Evolutionary conservation across 2,113 vertebrate genomes (phyloP).

Genomic region (Scytalopus superciliaris): DNA sequence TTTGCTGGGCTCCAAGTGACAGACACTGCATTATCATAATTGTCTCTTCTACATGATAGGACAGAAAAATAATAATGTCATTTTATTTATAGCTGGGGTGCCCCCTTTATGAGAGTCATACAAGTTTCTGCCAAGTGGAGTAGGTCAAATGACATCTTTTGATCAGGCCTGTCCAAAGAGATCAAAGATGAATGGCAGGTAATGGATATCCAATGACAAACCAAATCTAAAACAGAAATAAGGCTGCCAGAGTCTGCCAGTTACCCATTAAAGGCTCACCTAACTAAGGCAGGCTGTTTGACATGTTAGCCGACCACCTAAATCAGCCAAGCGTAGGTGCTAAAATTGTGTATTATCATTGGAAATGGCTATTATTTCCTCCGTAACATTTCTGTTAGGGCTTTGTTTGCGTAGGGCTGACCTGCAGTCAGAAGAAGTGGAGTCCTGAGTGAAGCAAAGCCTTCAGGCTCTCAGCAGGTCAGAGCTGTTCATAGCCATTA

Average conservation of each 20-base stretch:
- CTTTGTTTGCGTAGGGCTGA: constrained; percentile 76
- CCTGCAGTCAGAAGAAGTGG: constrained; percentile 68
- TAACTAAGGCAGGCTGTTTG: constrained; percentile 90
- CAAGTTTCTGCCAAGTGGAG: constrained; percentile 91
- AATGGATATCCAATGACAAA: constrained; percentile 95
- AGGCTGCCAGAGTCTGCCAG: constrained; percentile 97
- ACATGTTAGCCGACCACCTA: constrained; percentile 89
- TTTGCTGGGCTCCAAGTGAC: constrained; percentile 89
- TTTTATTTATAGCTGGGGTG: constrained; percentile 97
- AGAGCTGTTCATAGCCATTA: constrained; percentile 64
- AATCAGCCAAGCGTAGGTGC: constrained; percentile 92
- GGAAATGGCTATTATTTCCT: constrained; percentile 99
- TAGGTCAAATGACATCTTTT: constrained; percentile 99
- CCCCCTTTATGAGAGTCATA: constrained; percentile 95
- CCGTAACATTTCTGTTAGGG: constrained; percentile 97
- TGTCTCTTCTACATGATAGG: constrained; percentile 98
- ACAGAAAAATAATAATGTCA: constrained; percentile 99
- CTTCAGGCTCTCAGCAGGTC: constrained; percentile 62
- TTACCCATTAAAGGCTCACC: constrained; percentile 95
- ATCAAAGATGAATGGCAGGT: constrained; percentile 99
- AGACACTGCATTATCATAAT: constrained; percentile 99
- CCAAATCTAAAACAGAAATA: constrained; percentile 96
- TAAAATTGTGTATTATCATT: constrained; percentile 99
- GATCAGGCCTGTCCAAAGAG: constrained; percentile 99
- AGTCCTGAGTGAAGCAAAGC: constrained; percentile 59